These are phyloP conservation scores for Conomelus anceps DNA, from an alignment of 2,888 invertebrate genomes.

Conservation along the genomic window DNA sequence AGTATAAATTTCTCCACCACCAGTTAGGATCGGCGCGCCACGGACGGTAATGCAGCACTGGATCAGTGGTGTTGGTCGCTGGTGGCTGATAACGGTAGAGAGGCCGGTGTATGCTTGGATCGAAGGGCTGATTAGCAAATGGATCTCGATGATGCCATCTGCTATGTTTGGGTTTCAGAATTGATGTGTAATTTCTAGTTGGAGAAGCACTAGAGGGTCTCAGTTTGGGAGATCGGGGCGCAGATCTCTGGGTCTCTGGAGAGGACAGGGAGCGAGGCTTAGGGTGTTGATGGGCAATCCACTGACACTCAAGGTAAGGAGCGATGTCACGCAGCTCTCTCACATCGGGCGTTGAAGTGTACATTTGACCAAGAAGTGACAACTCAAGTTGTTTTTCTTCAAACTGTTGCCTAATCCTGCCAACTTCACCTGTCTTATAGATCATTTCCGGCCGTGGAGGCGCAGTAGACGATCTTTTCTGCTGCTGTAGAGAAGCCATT, in stretches of 20 bases:
- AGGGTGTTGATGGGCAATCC: conserved; percentile 75
- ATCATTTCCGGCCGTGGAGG: conserved; percentile 26
- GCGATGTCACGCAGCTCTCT: conserved; percentile 69
- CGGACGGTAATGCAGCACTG: conserved; percentile 31
- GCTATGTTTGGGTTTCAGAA: conserved; percentile 36
- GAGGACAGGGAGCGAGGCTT: conserved; percentile 55
- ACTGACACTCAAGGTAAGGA: conserved; percentile 68
- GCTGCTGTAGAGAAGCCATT: conserved; percentile 56
- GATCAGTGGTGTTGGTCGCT: conserved; percentile 37
- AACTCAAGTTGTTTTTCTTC: conserved; percentile 49
- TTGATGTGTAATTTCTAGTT: conserved; percentile 46
- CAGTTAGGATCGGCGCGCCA: conserved; percentile 42
- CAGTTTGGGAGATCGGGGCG: conserved; percentile 46
- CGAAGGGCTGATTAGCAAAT: conserved; percentile 61
- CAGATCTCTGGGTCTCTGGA: conserved; percentile 47
- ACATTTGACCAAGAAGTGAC: conserved; percentile 68
- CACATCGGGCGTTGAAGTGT: conserved; percentile 72
- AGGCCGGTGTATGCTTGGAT: conserved; percentile 68
- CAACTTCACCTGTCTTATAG: conserved; percentile 55
- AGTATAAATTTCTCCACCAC: conserved; percentile 43
- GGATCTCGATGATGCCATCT: conserved; percentile 34
- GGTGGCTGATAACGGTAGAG: conserved; percentile 69
- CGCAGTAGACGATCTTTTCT: conserved; percentile 26
- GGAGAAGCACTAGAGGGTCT: conserved; percentile 36
- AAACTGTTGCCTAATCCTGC: conserved; percentile 63